phyloP scores from a whole-genome alignment of 2,888 invertebrate species.

The Ganaspis brasiliensis region DNA sequence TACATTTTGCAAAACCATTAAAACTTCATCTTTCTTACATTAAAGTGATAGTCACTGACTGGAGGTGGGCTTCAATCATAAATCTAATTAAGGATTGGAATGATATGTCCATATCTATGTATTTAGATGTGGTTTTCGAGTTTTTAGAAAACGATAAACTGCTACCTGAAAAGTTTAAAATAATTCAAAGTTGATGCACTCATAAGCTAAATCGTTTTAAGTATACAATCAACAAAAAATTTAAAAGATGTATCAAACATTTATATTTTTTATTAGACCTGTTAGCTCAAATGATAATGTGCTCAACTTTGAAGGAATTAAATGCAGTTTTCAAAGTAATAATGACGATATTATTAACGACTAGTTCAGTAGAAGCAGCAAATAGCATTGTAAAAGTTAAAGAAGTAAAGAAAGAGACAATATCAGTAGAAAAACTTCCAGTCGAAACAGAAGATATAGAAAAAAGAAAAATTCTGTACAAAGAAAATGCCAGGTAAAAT shows the following conservation, averaged over 20 bases:
- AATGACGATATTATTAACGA: not conserved
- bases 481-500: not conserved
- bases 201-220: slow-evolving; percentile 16
- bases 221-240: not conserved
- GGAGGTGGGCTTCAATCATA: slow-evolving; percentile 40
- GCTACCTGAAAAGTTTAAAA: not conserved
- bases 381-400: not conserved
- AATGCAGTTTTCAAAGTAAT: not conserved
- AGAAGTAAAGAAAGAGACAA: no score
- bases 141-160: not conserved
- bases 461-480: not conserved
- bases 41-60: slow-evolving; percentile 33
- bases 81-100: slow-evolving; percentile 43
- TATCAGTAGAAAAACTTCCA: no score
- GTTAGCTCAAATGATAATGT: not conserved
- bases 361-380: not conserved
- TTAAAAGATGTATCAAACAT: not conserved
- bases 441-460: not conserved
- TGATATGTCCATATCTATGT: not conserved
- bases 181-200: slow-evolving; percentile 33
- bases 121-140: slow-evolving; percentile 30
- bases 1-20: not conserved
- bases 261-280: not conserved
- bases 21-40: not conserved
- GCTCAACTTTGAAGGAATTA: not conserved